These are phyloP conservation scores for Dendroctonus valens DNA, from an alignment of 1,140 invertebrate genomes.

Conservation along the genomic window DNA sequence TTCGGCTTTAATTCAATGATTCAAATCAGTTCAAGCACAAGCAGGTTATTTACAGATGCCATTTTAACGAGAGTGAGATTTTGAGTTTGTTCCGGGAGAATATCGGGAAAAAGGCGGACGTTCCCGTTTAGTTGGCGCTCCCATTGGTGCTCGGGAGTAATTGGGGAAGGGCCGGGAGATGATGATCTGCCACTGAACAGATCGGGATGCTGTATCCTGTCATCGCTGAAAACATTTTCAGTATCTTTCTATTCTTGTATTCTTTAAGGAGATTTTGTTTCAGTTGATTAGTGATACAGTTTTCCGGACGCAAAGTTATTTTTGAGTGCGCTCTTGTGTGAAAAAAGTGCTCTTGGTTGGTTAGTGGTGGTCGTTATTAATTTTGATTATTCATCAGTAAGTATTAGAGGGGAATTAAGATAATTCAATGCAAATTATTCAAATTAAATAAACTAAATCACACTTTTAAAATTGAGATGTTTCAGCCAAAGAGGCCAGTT, in stretches of 20 bases:
- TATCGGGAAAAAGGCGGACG: neutral
- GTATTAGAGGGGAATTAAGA: too few relatives aligned
- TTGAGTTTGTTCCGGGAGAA: conserved; percentile 3
- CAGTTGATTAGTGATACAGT: conserved; percentile 32
- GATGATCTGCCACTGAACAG: conserved; percentile 30
- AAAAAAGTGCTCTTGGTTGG: too few relatives aligned
- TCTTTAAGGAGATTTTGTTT: conserved; percentile 35
- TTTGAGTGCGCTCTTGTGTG: too few relatives aligned
- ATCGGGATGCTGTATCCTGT: conserved; percentile 33
- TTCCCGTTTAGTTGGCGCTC: neutral
- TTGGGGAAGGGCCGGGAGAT: conserved; percentile 13
- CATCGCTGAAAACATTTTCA: conserved; percentile 34
- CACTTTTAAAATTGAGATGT: too few relatives aligned
- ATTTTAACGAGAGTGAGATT: conserved; percentile 5
- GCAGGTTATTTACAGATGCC: conserved; percentile 3
- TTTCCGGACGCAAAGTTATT: neutral
- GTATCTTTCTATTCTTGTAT: conserved; percentile 40
- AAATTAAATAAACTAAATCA: too few relatives aligned
- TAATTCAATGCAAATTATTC: too few relatives aligned
- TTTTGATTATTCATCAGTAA: too few relatives aligned
- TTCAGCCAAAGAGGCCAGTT: too few relatives aligned
- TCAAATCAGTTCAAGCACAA: neutral
- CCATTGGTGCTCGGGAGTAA: conserved; percentile 26
- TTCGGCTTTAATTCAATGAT: too few relatives aligned
- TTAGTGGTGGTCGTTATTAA: too few relatives aligned